Evolutionary conservation across 2,113 vertebrate genomes (phyloP).

Genomic region (Thermophis baileyi): DNA sequence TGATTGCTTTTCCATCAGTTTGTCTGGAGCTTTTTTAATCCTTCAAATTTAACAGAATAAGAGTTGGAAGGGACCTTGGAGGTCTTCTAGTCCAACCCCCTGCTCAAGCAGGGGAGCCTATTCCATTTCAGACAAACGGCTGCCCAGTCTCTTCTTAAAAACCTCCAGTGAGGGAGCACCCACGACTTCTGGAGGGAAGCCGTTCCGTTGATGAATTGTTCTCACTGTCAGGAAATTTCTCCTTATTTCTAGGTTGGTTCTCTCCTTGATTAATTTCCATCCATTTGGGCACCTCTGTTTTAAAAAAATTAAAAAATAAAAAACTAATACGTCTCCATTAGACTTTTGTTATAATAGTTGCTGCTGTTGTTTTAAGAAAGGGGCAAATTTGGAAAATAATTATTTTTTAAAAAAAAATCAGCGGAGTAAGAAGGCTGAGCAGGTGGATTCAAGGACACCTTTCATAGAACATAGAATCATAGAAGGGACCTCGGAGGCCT

Average conservation of each 20-base stretch:
- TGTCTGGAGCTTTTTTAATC: not conserved
- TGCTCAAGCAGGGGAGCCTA: not conserved
- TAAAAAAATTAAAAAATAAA: too few species aligned
- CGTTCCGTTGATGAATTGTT: too few species aligned
- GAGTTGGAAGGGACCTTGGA: not conserved
- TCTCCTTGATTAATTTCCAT: too few species aligned
- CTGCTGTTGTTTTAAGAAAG: not conserved
- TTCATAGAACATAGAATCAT: not conserved
- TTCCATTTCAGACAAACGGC: too few species aligned
- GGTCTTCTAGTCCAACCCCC: not conserved
- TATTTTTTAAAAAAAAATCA: too few species aligned
- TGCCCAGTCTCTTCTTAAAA: too few species aligned
- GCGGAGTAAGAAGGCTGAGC: not conserved
- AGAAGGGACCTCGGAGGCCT: not conserved
- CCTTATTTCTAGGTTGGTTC: too few species aligned
- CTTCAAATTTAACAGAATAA: not conserved
- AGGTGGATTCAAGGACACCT: not conserved
- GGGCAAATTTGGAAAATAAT: not conserved
- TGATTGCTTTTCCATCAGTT: not conserved
- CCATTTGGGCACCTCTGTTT: not conserved
- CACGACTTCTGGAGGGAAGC: too few species aligned
- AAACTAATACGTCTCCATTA: not conserved
- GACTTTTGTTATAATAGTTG: not conserved
- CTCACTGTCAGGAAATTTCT: too few species aligned
- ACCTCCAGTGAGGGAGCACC: too few species aligned